Base-by-base conservation (phyloP, 2,888 invertebrate genomes). In the Galeruca laticollis region DNA sequence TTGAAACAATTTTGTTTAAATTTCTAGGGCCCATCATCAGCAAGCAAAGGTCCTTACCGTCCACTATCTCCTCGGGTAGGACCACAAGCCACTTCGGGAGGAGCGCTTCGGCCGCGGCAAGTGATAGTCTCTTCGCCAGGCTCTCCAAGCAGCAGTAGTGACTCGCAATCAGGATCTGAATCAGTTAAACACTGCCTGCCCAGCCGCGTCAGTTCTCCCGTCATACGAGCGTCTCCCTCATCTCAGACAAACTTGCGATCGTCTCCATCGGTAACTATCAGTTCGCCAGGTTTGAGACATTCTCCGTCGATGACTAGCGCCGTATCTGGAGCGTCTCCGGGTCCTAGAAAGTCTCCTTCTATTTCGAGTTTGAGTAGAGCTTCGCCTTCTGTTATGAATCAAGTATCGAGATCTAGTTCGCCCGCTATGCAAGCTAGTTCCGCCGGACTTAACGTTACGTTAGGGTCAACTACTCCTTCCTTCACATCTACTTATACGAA, bases 111-210 rank as follows among this genome's bases (percentile, higher is more conserved):
- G 76, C 84, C 86, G 69, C 84, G 85, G 71, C 86, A 89, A 87
- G 89, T 89, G 88, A 89, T 89, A 88, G 88, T 89, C 79, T 89
- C 91, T 83, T 92, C 93, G 82, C 94, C 94, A 89, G 79, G 93
- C 89, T 94, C 94, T 84, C 93, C 94, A 90, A 76, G 76, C 90
- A 94, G 81, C 78, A 92, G 93, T 88, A 93, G 93, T 82, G 93
- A 93, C 83, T 92, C 92, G 79, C 93, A 92, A 84, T 92, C 92
- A 81, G 94, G 93, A 79, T 93, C 93, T 79, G 93, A 92, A 81
- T 91, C 91, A 75, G 90, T 91, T 84, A 92, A 91, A 83, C 90
- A 91, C 85, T 86, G 85, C 83, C 84, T 86, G 78, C 84, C 84
- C 78, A 83, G 84, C 80, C 84, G 86, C 71, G 85, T 84, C 63